Base-by-base conservation (phyloP, 2,113 vertebrate species). In the Natator depressus region DNA sequence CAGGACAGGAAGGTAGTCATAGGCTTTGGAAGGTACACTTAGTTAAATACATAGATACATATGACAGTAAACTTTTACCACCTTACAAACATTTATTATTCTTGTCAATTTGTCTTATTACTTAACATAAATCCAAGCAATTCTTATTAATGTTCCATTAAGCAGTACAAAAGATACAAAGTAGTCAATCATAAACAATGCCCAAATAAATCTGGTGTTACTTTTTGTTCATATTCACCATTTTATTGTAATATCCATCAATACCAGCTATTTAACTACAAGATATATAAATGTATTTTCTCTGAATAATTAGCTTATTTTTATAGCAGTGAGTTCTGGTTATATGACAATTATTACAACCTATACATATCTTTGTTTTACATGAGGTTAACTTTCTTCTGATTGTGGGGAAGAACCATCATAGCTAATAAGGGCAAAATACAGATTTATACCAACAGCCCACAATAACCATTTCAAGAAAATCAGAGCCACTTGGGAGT, bases 191-290 rank as follows among this genome's bases (percentile, higher is more conserved):
- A 93, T 93, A 97, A 93, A 93, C 82, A 90, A 47, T 88, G 76
- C 85, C 94, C 90, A 90, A 97, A 97, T 93, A 93, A 97, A 95
- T 92, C 27, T 92, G 90, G 6, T 84, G 88, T 96, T 96, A 78
- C 69, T 97, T 54, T 35, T 50, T 62, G 24, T 29, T 53, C 92
- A 90, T 91, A 90, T 93, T 97, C 95, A 38, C 47, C 53, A 80
- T 93, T 98, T 97, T 75, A 96, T 96, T 83, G 84, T 94, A 91
- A 93, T 92, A 80, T 79, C 91, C 46, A 1, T 89, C 96, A 89
- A 96, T 92, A 93, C 38, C n/a, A 38, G 38, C 22, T 72, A 86
- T 93, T 97, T 88, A 96, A 96, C 81, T 96, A 20, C 91, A 94
- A 54, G 53, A 62, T 96, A 91, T 97, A 93, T 93, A 93, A 80